Evolutionary conservation across 2,797 vertebrate species (phyloP).

Genomic region (Eulemur mongoz): DNA sequence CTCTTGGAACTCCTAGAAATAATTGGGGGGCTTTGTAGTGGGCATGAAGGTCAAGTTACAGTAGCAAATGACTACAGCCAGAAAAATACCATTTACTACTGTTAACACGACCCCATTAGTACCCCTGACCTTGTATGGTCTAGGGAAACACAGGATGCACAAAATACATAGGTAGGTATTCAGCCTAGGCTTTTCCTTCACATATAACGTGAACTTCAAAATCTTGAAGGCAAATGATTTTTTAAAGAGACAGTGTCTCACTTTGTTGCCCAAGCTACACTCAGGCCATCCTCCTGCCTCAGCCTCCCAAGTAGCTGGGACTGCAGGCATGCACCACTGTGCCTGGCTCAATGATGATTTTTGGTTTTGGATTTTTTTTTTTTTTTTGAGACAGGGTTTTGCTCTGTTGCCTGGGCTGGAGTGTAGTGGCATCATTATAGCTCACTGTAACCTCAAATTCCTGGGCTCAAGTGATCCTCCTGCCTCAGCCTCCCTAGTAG

Average conservation of each 20-base stretch:
- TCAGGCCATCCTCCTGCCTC: neutral
- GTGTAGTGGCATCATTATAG: neutral
- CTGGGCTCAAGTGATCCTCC: neutral
- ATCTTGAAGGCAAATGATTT: neutral
- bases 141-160: neutral
- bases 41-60: neutral
- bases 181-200: neutral
- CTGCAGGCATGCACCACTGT: neutral
- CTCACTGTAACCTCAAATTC: neutral
- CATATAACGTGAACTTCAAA: neutral
- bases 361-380: neutral
- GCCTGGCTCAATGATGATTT: neutral
- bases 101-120: neutral
- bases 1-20: neutral
- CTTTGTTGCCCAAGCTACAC: neutral
- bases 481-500: neutral
- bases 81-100: neutral
- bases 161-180: neutral
- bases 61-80: neutral
- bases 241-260: neutral
- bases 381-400: neutral
- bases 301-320: neutral
- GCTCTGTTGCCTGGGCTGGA: neutral
- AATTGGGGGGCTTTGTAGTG: neutral
- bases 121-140: neutral